Evolutionary conservation across 2,797 vertebrate genomes (phyloP).

Genomic region (Lutjanus campechanus): DNA sequence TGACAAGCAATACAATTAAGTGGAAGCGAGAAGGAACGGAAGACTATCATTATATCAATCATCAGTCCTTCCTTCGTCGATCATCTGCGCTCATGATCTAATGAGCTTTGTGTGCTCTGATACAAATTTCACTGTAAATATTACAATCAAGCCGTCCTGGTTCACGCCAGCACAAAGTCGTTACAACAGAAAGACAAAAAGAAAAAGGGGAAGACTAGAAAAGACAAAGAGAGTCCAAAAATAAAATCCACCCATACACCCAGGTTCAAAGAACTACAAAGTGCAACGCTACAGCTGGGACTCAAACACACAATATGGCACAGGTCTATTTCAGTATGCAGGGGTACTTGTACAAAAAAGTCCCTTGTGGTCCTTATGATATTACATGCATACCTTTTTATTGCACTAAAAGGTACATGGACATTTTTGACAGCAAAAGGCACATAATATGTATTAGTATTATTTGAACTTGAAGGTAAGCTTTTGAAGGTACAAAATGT

Average conservation of each 20-base stretch:
- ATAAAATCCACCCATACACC: neutral
- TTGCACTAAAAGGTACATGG: constrained; percentile 34
- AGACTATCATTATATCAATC: constrained; percentile 74
- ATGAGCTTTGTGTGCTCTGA: constrained; percentile 59
- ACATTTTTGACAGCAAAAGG: constrained; percentile 55
- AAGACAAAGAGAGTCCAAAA: constrained; percentile 18
- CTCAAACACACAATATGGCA: neutral
- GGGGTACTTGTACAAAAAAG: constrained; percentile 17
- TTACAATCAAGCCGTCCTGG: constrained; percentile 39
- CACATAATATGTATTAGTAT: constrained; percentile 33
- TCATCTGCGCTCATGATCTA: constrained; percentile 65
- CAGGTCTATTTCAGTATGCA: constrained; percentile 17
- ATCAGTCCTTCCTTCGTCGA: constrained; percentile 47
- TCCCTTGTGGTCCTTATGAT: constrained; percentile 13
- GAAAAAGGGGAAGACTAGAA: neutral
- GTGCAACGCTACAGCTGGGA: constrained; percentile 6
- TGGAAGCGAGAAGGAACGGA: constrained; percentile 64
- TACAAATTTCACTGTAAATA: constrained; percentile 59
- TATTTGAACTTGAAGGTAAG: constrained; percentile 46
- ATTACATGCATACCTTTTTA: constrained; percentile 26
- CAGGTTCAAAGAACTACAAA: constrained; percentile 29
- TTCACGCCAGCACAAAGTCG: constrained; percentile 32
- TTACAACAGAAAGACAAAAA: constrained; percentile 15
- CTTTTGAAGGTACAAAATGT: constrained; percentile 48
- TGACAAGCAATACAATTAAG: constrained; percentile 79